Base-by-base conservation (phyloP, 2,113 vertebrate genomes). In the Ranitomeya variabilis region DNA sequence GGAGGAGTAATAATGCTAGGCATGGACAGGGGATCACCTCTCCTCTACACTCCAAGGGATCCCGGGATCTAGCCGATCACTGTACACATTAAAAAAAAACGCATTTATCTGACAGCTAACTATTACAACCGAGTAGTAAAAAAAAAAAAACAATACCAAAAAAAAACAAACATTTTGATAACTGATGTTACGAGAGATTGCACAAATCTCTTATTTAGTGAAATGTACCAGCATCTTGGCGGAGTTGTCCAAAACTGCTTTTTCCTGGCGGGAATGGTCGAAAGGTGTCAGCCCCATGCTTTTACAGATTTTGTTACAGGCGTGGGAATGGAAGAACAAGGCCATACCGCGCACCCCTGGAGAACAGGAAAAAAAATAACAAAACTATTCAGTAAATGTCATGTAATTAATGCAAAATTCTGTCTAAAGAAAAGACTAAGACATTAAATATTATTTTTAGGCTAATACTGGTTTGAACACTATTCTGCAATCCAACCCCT, bases 331-430 rank as follows among this genome's bases (percentile, higher is more conserved):
- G 92, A 99, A 99, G 94, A 99, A 99, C 77, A 99, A 95, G 0
- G 98, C 98, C 98, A 99, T 99, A 55, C 98, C 98, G 26, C 98
- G 96, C 78, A 99, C 97, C 93, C 98, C 98, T 99, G 90, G 0
- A 83, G 14, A 37, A 18, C 21, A 55, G 18, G 12, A 13, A 81
- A 51, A 19, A 55, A 84, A 0, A 5, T 73, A 13, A 14, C 16
- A 31, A 52, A 13, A 21, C 7, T 23, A 57, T 57, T 23, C 18
- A 55, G 5, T 4, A 31, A 18, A 71, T 13, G 26, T 37, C 12
- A 26, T 69, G n/a, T 26, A 12, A 13, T 69, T 69, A 69, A 26
- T 2, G 67, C 11, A 12, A 69, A 26, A 23, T 26, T 69, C 64
- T 67, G 21, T 4, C 7, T 26, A 26, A 69, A 69, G 0, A 55